Conservation (phyloP, 1,140 invertebrate genomes). For the Drosophila tristis region DNA sequence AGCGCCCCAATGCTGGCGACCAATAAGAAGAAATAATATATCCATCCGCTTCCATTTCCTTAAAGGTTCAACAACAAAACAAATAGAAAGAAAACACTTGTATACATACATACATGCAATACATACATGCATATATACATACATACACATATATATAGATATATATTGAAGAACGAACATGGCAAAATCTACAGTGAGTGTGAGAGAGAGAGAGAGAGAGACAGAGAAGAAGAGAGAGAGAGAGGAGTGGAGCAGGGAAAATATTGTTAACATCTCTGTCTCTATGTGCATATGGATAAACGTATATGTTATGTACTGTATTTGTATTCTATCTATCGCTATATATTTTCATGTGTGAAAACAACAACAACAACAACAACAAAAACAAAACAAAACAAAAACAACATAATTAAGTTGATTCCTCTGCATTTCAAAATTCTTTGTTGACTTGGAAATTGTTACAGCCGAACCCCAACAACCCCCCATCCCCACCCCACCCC, state of each 20-base stretch:
- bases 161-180: no score
- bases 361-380: slow-evolving; percentile 4
- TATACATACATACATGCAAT: slow-evolving; percentile 56
- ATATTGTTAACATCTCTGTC: not conserved
- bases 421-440: slow-evolving; percentile 17
- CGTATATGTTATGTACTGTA: slow-evolving; percentile 29
- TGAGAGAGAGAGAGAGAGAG: not conserved
- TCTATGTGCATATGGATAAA: slow-evolving; percentile 5
- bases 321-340: slow-evolving; percentile 36
- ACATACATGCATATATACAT: slow-evolving; percentile 32
- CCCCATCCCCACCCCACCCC: not conserved
- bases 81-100: slow-evolving; percentile 56
- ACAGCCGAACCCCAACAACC: not conserved
- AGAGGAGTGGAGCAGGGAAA: not conserved
- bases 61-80: slow-evolving; percentile 78
- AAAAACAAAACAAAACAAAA: not conserved
- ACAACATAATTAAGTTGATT: slow-evolving; percentile 14
- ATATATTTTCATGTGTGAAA: slow-evolving; percentile 43
- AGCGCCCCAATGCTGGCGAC: slow-evolving; percentile 86
- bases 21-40: slow-evolving; percentile 91
- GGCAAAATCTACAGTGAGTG: not conserved
- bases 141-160: slow-evolving; percentile 28
- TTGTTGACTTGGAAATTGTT: slow-evolving; percentile 3
- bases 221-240: not conserved
- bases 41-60: slow-evolving; percentile 84